These are phyloP conservation scores for Eublepharis macularius DNA, from an alignment of 2,113 vertebrate genomes.

Conservation along the genomic window DNA sequence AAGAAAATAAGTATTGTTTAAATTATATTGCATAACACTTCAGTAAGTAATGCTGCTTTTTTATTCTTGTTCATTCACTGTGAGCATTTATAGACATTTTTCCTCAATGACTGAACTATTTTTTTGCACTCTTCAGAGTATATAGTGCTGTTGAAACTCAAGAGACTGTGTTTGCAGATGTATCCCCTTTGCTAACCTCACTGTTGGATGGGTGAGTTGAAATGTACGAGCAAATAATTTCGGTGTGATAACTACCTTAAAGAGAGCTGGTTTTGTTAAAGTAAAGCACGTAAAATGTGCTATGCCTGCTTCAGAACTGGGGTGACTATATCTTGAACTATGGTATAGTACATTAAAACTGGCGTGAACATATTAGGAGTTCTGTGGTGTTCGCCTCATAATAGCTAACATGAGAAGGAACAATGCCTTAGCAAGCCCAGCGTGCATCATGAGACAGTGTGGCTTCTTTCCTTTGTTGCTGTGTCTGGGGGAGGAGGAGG, in stretches of 20 bases:
- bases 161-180: conserved; percentile 79
- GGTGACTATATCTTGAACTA: background rate
- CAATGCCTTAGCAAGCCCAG: background rate
- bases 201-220: conserved; percentile 84
- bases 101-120: background rate
- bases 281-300: background rate
- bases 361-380: background rate
- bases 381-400: background rate
- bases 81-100: background rate
- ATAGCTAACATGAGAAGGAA: too few relatives aligned
- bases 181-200: conserved; percentile 82
- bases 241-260: background rate
- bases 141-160: conserved; percentile 79
- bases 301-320: background rate
- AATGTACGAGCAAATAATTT: background rate
- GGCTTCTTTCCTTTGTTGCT: background rate
- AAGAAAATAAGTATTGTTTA: conserved; percentile 12
- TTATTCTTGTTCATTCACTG: background rate
- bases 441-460: too few relatives aligned
- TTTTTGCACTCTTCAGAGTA: conserved; percentile 69
- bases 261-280: background rate
- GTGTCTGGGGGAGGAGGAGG: background rate
- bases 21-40: background rate
- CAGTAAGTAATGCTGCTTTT: background rate
- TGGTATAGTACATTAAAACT: background rate